Conservation (phyloP, 2,888 invertebrate genomes). For the Autographa gamma region DNA sequence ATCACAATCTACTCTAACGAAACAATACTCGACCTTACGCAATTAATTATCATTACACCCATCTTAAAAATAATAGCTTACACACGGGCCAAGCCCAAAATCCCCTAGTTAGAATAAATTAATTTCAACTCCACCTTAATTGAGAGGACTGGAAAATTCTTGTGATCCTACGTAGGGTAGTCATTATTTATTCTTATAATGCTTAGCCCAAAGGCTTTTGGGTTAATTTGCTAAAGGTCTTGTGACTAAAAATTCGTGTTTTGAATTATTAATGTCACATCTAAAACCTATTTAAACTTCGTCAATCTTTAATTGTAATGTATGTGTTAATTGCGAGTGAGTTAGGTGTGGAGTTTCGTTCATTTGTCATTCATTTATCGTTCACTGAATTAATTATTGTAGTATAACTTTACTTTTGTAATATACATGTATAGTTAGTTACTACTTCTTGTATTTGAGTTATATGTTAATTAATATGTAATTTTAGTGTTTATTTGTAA, state of each 20-base stretch:
- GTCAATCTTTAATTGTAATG: conserved; percentile 48
- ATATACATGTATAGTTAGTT: no score
- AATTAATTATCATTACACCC: conserved; percentile 31
- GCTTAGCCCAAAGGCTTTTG: conserved; percentile 72
- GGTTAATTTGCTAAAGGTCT: conserved; percentile 79
- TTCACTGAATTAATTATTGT: no score
- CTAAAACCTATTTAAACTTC: conserved; percentile 53
- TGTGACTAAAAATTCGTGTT: conserved; percentile 72
- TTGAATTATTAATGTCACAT: conserved; percentile 63
- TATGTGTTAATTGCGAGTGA: conserved; percentile 48
- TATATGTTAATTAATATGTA: no score
- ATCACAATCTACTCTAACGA: neutral
- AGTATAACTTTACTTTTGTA: no score
- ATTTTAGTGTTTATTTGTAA: no score
- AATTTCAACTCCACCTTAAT: conserved; percentile 80
- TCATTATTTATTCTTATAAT: conserved; percentile 85
- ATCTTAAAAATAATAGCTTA: conserved; percentile 52
- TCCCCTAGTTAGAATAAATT: conserved; percentile 79
- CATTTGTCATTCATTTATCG: neutral
- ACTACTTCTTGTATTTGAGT: no score
- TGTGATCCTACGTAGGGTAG: conserved; percentile 64
- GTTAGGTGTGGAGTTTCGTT: conserved; percentile 25
- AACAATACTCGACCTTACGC: neutral
- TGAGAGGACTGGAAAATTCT: conserved; percentile 73
- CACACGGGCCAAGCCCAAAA: conserved; percentile 54